Conservation (phyloP, 2,113 vertebrate species). For the Megalops atlanticus region DNA sequence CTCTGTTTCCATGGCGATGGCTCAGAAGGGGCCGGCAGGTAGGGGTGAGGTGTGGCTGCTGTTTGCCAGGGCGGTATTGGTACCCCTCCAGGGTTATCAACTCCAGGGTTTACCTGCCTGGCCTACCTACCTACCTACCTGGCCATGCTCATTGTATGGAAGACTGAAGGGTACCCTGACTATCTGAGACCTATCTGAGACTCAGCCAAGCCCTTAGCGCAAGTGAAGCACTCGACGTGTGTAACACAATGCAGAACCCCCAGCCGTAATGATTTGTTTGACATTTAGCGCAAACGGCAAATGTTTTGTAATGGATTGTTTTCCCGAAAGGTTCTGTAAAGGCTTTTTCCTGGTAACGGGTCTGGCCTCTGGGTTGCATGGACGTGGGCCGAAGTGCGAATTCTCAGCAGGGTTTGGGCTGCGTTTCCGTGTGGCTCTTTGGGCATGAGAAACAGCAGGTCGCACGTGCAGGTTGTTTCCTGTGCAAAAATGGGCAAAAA, state of each 20-base stretch:
- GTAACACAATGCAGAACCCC: background rate
- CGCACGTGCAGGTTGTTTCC: background rate
- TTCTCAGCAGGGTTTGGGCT: background rate
- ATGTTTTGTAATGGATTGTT: slow-evolving; percentile 19
- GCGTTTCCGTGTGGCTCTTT: background rate
- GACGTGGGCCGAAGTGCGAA: background rate
- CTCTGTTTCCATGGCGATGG: background rate
- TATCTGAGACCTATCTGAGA: background rate
- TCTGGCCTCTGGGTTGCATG: background rate
- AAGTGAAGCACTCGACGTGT: background rate
- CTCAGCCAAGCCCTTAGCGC: background rate
- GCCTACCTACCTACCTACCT: too few species aligned
- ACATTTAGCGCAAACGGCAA: slow-evolving; percentile 10
- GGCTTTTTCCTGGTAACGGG: slow-evolving; percentile 4
- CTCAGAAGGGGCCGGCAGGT: background rate
- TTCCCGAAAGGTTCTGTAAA: slow-evolving; percentile 8
- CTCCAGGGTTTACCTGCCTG: background rate
- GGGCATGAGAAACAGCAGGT: background rate
- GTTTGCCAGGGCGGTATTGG: background rate
- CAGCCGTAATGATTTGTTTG: slow-evolving; percentile 23
- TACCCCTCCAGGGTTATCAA: background rate
- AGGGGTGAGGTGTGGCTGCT: background rate
- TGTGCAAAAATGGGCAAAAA: background rate
- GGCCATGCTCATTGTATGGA: background rate
- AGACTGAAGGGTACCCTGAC: background rate